These are phyloP conservation scores for Astur gentilis DNA, from an alignment of 2,113 vertebrate species.

Conservation along the genomic window DNA sequence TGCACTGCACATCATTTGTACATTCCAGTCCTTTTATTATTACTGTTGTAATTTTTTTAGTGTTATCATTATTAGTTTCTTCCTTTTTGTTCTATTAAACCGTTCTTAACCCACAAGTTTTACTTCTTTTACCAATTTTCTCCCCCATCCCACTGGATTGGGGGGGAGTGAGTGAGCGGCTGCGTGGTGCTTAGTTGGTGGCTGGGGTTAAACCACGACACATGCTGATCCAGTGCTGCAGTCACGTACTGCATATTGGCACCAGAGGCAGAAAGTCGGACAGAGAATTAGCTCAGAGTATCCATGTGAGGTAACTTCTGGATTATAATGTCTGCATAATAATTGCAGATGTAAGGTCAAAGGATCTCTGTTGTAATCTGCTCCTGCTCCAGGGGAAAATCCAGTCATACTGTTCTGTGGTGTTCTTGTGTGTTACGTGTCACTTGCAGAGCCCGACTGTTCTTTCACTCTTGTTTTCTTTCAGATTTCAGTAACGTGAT, in stretches of 20 bases:
- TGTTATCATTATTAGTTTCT: no score
- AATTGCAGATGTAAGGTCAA: not conserved
- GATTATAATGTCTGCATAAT: not conserved
- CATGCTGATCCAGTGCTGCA: not conserved
- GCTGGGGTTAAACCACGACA: no score
- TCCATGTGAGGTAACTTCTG: not conserved
- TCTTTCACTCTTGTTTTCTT: not conserved
- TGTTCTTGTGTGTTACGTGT: not conserved
- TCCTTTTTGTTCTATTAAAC: no score
- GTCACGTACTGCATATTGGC: not conserved
- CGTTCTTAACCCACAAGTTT: no score
- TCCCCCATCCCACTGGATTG: no score
- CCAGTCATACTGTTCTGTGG: fast-evolving
- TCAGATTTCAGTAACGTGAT: conserved; percentile 96
- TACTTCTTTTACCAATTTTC: no score
- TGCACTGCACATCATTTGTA: no score
- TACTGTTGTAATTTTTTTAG: no score
- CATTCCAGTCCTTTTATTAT: no score
- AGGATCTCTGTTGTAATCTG: not conserved
- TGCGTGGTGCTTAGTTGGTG: no score
- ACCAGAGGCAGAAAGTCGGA: not conserved
- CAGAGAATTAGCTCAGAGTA: not conserved
- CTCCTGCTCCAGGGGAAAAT: not conserved
- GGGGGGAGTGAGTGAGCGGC: no score
- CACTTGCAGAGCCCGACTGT: fast-evolving